Conservation (phyloP, 2,888 invertebrate species). For the Meandrusa payeni region DNA sequence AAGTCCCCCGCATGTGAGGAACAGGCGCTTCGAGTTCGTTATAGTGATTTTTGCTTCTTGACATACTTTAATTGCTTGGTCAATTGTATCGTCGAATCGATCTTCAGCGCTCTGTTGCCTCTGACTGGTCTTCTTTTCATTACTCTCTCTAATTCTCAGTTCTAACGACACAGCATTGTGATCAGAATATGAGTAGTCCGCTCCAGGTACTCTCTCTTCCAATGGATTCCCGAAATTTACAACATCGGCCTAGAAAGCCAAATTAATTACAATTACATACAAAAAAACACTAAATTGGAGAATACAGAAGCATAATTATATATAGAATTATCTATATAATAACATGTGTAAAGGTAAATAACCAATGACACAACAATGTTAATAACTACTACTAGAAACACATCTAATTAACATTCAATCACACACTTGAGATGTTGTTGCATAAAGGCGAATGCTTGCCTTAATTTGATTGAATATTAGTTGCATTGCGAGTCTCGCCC, state of each 20-base stretch:
- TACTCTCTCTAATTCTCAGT: slow-evolving; percentile 43
- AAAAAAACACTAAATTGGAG: too few relatives aligned
- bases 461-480: too few relatives aligned
- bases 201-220: slow-evolving; percentile 85
- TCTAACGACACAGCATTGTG: slow-evolving; percentile 91
- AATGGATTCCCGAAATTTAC: slow-evolving; percentile 85
- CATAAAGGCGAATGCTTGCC: too few relatives aligned
- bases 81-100: slow-evolving; percentile 58
- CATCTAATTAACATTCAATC: too few relatives aligned
- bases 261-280: too few relatives aligned
- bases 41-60: slow-evolving; percentile 76
- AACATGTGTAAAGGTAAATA: too few relatives aligned
- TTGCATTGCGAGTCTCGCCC: too few relatives aligned
- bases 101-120: slow-evolving; percentile 39
- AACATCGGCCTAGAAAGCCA: slow-evolving; percentile 55
- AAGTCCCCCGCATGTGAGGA: slow-evolving; percentile 70
- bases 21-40: slow-evolving; percentile 72
- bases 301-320: too few relatives aligned
- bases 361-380: too few relatives aligned
- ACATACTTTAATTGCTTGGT: slow-evolving; percentile 82
- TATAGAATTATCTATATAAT: too few relatives aligned
- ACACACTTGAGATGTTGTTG: too few relatives aligned
- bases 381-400: too few relatives aligned
- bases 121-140: slow-evolving; percentile 29
- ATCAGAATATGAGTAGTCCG: slow-evolving; percentile 91